phyloP scores from a whole-genome alignment of 1,140 invertebrate genomes.

The Palaemon carinicauda region DNA sequence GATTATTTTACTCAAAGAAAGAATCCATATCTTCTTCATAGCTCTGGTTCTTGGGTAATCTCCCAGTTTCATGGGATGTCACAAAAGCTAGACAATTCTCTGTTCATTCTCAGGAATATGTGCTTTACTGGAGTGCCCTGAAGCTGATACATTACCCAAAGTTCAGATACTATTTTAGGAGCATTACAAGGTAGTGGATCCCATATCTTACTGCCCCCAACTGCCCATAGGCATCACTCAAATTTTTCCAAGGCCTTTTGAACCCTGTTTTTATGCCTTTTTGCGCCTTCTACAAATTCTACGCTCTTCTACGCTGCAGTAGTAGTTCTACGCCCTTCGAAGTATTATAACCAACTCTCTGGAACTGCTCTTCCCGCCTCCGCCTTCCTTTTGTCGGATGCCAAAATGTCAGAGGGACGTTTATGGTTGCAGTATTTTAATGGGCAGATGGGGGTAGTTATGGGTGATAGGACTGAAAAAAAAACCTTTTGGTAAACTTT shows the following conservation, averaged over 20 bases:
- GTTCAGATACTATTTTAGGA: slow-evolving; percentile 40
- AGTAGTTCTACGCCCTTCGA: slow-evolving; percentile 41
- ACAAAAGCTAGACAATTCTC: slow-evolving; percentile 21
- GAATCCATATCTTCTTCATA: slow-evolving; percentile 33
- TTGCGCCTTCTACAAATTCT: slow-evolving; percentile 32
- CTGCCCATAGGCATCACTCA: slow-evolving; percentile 35
- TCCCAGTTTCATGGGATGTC: slow-evolving; percentile 42
- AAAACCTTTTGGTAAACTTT: slow-evolving; percentile 44
- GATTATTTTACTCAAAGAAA: neutral
- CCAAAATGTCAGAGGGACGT: slow-evolving; percentile 38
- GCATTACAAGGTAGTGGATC: slow-evolving; percentile 49
- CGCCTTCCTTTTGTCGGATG: slow-evolving; percentile 41
- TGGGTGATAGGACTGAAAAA: slow-evolving; percentile 50
- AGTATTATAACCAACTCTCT: slow-evolving; percentile 44
- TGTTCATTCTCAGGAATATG: slow-evolving; percentile 18
- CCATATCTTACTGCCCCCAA: slow-evolving; percentile 39
- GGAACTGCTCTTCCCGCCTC: slow-evolving; percentile 30
- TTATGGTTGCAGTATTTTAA: slow-evolving; percentile 42
- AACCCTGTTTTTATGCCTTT: neutral
- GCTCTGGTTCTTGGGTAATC: slow-evolving; percentile 45
- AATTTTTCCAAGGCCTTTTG: slow-evolving; percentile 33
- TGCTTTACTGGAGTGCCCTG: slow-evolving; percentile 20
- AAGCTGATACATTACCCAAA: slow-evolving; percentile 36
- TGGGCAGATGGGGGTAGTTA: slow-evolving; percentile 48
- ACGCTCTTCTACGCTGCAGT: slow-evolving; percentile 31